A percentile compares a stretch with the other conserved stretches of the same genome.
Evolutionary conservation across 2,113 vertebrate genomes (phyloP).

Genomic region (Progne subis): DNA sequence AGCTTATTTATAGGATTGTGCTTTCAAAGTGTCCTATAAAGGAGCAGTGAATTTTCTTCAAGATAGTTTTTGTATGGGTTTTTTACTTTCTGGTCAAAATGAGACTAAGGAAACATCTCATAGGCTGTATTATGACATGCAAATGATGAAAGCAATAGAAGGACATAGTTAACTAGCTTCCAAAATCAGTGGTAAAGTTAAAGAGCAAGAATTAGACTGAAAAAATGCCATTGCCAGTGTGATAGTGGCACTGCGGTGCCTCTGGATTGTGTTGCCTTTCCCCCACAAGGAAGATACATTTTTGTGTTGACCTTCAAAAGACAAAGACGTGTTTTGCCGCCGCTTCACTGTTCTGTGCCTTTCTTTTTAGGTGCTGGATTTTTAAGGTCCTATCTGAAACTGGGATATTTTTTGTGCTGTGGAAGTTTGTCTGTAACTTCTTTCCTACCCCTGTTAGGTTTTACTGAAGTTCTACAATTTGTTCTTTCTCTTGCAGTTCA

Average conservation of each 20-base stretch:
- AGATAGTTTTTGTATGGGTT: not conserved
- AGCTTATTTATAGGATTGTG: not conserved
- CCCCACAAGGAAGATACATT: not conserved
- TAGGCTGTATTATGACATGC: not conserved
- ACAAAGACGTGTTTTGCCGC: not conserved
- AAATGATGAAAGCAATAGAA: not conserved
- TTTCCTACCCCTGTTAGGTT: not conserved
- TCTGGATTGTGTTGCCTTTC: not conserved
- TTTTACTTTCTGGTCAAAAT: not conserved
- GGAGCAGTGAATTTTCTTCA: not conserved
- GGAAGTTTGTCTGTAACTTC: not conserved
- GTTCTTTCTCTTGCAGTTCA: not conserved
- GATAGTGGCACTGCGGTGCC: not conserved
- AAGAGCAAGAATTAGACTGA: not conserved
- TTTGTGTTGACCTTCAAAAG: not conserved
- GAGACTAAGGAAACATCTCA: not conserved
- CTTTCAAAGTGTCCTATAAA: not conserved
- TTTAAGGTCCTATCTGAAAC: not conserved
- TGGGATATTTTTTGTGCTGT: not conserved
- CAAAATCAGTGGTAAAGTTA: not conserved
- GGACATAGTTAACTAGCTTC: not conserved
- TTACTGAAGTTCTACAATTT: not conserved
- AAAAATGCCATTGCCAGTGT: not conserved
- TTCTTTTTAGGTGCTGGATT: not conserved
- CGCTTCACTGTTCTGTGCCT: not conserved